A percentile compares a stretch with the other conserved stretches of the same genome.
These are phyloP conservation scores for Pelodytes ibericus DNA, from an alignment of 2,797 vertebrate species.

Conservation along the genomic window DNA sequence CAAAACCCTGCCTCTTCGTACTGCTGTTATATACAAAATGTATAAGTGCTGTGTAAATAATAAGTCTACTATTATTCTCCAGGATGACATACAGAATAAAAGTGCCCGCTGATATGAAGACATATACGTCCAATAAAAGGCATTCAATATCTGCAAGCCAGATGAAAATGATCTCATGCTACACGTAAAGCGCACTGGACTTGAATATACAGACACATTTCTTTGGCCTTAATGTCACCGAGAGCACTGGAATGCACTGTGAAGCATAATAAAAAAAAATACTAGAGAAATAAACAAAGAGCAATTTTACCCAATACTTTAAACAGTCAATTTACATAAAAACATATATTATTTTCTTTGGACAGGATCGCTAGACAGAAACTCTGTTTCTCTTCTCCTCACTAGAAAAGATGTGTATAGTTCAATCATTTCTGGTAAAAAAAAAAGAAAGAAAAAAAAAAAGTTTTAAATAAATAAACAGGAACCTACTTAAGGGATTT, in stretches of 20 bases:
- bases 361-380: slow-evolving; percentile 5
- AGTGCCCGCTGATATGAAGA: no score
- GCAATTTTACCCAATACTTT: slow-evolving; percentile 31
- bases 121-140: no score
- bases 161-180: slow-evolving; percentile 24
- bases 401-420: slow-evolving; percentile 1
- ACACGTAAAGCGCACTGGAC: slow-evolving; percentile 18
- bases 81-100: no score
- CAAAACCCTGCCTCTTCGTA: no score
- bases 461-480: slow-evolving; percentile 18
- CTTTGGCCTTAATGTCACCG: slow-evolving; percentile 29
- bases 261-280: slow-evolving; percentile 30
- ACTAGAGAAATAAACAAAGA: slow-evolving; percentile 41
- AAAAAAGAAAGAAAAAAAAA: no score
- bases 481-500: neutral
- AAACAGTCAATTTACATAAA: slow-evolving; percentile 37
- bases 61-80: no score
- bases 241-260: slow-evolving; percentile 38
- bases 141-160: slow-evolving; percentile 6
- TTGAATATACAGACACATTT: slow-evolving; percentile 20
- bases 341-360: slow-evolving; percentile 35
- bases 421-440: slow-evolving; percentile 2
- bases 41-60: no score
- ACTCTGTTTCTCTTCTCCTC: slow-evolving; percentile 11
- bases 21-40: no score